phyloP scores from a whole-genome alignment of 2,888 invertebrate genomes.

The Petrolisthes manimaculis region DNA sequence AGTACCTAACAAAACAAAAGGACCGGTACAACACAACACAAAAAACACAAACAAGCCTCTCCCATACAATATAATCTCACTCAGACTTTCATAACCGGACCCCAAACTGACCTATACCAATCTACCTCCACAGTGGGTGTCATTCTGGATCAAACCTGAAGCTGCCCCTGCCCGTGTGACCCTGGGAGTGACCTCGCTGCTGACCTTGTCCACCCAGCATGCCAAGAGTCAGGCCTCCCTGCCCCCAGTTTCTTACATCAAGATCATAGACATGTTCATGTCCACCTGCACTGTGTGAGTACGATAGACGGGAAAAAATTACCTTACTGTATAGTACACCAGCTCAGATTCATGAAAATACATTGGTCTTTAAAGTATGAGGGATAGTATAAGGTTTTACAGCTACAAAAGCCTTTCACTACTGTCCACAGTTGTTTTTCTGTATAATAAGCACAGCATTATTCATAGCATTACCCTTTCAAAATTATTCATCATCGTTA shows the following conservation, averaged over 20 bases:
- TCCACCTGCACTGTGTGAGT: constrained; percentile 88
- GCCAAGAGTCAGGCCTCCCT: constrained; percentile 93
- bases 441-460: too few relatives aligned
- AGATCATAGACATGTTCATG: constrained; percentile 93
- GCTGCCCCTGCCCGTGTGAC: constrained; percentile 94
- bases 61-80: background rate
- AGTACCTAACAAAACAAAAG: too few relatives aligned
- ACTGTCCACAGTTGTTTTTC: too few relatives aligned
- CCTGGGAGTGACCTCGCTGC: constrained; percentile 88
- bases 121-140: constrained; percentile 80
- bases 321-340: background rate
- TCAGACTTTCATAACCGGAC: too few relatives aligned
- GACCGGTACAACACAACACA: too few relatives aligned
- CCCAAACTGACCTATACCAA: too few relatives aligned
- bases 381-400: too few relatives aligned
- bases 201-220: constrained; percentile 91
- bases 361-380: background rate
- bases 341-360: background rate
- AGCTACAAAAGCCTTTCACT: too few relatives aligned
- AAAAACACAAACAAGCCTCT: background rate
- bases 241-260: constrained; percentile 92
- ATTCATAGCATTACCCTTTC: too few relatives aligned
- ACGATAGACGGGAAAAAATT: background rate
- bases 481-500: too few relatives aligned
- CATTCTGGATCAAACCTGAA: constrained; percentile 95